Conservation (phyloP, 2,113 vertebrate genomes). For the Sebastes schlegelii region DNA sequence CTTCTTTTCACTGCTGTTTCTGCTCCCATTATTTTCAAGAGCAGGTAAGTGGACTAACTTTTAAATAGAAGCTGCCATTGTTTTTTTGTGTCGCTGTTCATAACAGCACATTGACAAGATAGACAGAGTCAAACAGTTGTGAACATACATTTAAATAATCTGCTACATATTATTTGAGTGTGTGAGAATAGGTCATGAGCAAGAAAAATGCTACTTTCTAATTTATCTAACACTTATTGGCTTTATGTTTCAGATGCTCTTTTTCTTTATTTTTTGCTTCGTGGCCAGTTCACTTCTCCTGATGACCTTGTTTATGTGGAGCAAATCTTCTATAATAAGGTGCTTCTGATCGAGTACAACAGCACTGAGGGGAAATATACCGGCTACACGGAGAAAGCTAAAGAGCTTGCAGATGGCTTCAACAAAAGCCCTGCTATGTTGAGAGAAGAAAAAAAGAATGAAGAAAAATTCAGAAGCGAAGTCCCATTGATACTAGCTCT, state of each 20-base stretch:
- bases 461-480: background rate
- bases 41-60: slow-evolving; percentile 36
- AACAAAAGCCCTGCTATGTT: slow-evolving; percentile 16
- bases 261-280: background rate
- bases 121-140: background rate
- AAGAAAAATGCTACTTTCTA: background rate
- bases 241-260: slow-evolving; percentile 48
- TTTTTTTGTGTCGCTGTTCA: background rate
- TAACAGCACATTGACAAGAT: background rate
- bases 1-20: background rate
- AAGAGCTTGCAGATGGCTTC: background rate
- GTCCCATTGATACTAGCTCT: rapidly evolving
- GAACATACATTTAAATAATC: background rate
- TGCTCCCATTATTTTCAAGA: slow-evolving; percentile 12
- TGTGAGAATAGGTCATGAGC: background rate
- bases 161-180: background rate
- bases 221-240: background rate
- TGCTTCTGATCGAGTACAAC: slow-evolving; percentile 40
- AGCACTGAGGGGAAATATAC: slow-evolving; percentile 49
- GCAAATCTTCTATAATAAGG: slow-evolving; percentile 46
- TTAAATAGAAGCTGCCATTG: background rate
- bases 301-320: slow-evolving; percentile 18
- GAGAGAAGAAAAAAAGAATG: background rate
- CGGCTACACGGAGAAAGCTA: slow-evolving; percentile 11
- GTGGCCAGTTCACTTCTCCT: slow-evolving; percentile 28